Evolutionary conservation across 2,797 vertebrate species (phyloP), one percentile per base, ranked within the genome.

Genomic region (Bradypodion ventrale): DNA sequence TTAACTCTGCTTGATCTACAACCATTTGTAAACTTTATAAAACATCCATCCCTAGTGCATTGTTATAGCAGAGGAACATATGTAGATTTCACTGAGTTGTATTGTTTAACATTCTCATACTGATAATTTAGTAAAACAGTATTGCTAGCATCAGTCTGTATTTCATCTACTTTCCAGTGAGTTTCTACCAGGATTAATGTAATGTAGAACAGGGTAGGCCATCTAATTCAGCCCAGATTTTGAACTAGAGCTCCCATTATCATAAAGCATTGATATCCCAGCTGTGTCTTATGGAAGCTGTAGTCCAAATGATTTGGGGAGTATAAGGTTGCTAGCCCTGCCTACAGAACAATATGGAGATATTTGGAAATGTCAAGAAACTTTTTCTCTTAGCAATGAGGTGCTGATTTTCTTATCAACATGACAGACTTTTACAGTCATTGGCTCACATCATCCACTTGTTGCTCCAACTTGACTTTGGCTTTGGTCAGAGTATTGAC

Each of bases 381-480:
- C 2, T 1, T 37, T n/a, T 40, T 73, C 68, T 65, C 10, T 15
- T 56, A 68, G 44, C 40, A 19, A 5, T n/a, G 9, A 3, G 4
- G 27, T 5, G 49, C 46, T 27, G 13, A 15, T 29, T 80, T 49
- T 52, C 19, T 37, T 52, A 85, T 52, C 72, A 62, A 21, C 29
- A 52, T 8, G 66, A 32, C n/a, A 73, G 60, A 63, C 5, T 40
- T 21, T 16, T 13, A 27, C 5, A 25, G 62, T 40, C 49, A 37
- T 73, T 56, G n/a, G 96, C 98, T 97, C 93, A 99, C 98, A 81
- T 99, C 98, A 87, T 98, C 98, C 66, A 98, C 97, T 96, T 98
- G 98, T 93, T 99, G 98, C 94, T 99, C 98, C 93, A 99, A 93
- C 90, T 98, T 98, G 88, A 95, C 95, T 91, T 98, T 98, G 89